A percentile compares a stretch with the other conserved stretches of the same genome.
Evolutionary conservation across 2,797 vertebrate genomes (phyloP).

Genomic region (Phylloscopus collybita): DNA sequence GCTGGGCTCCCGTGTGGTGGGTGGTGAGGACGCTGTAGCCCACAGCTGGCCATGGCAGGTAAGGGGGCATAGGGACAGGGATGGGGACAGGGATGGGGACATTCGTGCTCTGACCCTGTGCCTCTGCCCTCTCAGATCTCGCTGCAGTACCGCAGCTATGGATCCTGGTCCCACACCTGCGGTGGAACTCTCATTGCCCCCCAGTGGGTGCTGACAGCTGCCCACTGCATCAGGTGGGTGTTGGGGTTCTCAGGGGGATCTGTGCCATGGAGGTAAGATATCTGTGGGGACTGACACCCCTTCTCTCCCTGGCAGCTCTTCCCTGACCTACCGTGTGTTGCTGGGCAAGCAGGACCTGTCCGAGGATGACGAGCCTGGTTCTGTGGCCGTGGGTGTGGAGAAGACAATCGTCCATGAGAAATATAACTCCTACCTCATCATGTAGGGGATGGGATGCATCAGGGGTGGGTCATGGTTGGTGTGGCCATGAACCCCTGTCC

Average conservation of each 20-base stretch:
- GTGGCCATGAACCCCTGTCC: rapidly evolving
- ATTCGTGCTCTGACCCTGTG: rapidly evolving
- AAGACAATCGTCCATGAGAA: constrained; percentile 85
- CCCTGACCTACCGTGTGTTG: constrained; percentile 82
- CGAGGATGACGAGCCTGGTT: constrained; percentile 40
- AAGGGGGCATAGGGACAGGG: neutral
- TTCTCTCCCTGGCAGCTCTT: neutral
- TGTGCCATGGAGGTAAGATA: rapidly evolving
- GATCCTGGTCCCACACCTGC: constrained; percentile 62
- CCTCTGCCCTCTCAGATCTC: constrained; percentile 61
- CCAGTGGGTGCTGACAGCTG: constrained; percentile 75
- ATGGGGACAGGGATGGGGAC: rapidly evolving
- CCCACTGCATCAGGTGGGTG: constrained; percentile 79
- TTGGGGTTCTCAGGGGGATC: too few relatives aligned
- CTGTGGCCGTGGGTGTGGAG: constrained; percentile 66
- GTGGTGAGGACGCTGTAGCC: constrained; percentile 80
- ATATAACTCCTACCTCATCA: constrained; percentile 74
- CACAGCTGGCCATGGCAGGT: constrained; percentile 98
- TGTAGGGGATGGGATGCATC: neutral
- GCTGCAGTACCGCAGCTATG: constrained; percentile 61
- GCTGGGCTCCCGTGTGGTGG: constrained; percentile 81
- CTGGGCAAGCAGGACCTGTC: constrained; percentile 85
- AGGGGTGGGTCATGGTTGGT: rapidly evolving
- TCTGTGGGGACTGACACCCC: neutral
- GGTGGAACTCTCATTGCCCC: constrained; percentile 74